Evolutionary conservation across 1,140 invertebrate genomes (phyloP).

Genomic region (Dreissena rostriformis): DNA sequence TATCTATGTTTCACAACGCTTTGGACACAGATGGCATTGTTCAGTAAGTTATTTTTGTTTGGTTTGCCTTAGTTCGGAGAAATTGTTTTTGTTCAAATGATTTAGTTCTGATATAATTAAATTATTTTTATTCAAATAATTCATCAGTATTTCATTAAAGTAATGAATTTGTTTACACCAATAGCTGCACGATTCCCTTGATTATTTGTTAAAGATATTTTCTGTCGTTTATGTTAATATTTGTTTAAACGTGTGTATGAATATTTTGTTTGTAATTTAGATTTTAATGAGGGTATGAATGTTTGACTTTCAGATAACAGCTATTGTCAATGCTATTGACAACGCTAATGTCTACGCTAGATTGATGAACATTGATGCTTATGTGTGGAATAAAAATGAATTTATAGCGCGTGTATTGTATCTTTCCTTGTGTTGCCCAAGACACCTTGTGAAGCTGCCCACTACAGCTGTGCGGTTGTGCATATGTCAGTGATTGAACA

Average conservation of each 20-base stretch:
- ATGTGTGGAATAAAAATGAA: neutral
- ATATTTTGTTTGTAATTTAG: neutral
- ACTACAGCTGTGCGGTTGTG: constrained; percentile 14
- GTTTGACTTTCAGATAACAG: constrained; percentile 24
- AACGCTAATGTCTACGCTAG: neutral
- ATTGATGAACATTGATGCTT: neutral
- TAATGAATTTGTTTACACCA: neutral
- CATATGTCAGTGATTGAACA: neutral
- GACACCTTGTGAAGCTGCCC: constrained; percentile 9
- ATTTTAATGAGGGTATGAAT: neutral
- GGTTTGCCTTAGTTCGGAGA: neutral
- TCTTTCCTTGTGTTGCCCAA: constrained; percentile 6
- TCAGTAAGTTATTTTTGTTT: constrained; percentile 24
- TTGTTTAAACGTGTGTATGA: neutral
- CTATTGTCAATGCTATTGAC: neutral
- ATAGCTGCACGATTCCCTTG: constrained; percentile 13
- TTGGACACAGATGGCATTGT: constrained; percentile 24
- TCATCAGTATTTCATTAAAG: neutral
- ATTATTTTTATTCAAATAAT: neutral
- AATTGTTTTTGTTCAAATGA: constrained; percentile 6
- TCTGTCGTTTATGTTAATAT: neutral
- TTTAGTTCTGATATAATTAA: neutral
- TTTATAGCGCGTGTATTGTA: constrained; percentile 14
- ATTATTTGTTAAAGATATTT: neutral
- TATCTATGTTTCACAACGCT: constrained; percentile 1